Evolutionary conservation across 2,113 vertebrate genomes (phyloP).

Genomic region (Tauraco erythrolophus): DNA sequence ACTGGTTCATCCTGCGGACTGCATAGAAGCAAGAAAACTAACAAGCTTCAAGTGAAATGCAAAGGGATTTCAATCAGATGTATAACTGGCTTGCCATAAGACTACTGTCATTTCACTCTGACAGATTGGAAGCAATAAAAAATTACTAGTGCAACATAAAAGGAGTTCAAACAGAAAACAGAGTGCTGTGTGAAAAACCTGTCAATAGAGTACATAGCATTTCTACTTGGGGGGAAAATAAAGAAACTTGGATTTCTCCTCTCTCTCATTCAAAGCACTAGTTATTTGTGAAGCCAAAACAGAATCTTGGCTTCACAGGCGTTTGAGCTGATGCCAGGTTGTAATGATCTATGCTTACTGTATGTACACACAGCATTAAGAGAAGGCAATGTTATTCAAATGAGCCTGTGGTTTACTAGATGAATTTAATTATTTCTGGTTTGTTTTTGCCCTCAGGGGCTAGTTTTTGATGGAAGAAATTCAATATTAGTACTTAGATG

Average conservation of each 20-base stretch:
- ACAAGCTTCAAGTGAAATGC: slow-evolving; percentile 17
- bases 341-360: slow-evolving; percentile 31
- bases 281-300: background rate
- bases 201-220: background rate
- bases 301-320: slow-evolving; percentile 6
- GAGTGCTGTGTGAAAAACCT: background rate
- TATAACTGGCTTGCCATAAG: background rate
- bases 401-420: slow-evolving; percentile 53
- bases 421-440: slow-evolving; percentile 70
- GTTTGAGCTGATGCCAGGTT: background rate
- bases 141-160: background rate
- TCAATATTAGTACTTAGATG: slow-evolving; percentile 71
- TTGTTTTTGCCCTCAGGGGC: slow-evolving; percentile 50
- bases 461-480: slow-evolving; percentile 70
- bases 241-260: background rate
- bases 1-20: background rate
- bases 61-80: background rate
- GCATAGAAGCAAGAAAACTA: background rate
- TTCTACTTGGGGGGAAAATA: background rate
- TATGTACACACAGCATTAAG: slow-evolving; percentile 37
- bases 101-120: background rate
- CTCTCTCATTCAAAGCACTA: background rate
- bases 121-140: background rate
- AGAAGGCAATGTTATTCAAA: slow-evolving; percentile 66
- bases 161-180: background rate